Base-by-base conservation (phyloP, 1,140 invertebrate species). In the Dermatophagoides farinae region DNA sequence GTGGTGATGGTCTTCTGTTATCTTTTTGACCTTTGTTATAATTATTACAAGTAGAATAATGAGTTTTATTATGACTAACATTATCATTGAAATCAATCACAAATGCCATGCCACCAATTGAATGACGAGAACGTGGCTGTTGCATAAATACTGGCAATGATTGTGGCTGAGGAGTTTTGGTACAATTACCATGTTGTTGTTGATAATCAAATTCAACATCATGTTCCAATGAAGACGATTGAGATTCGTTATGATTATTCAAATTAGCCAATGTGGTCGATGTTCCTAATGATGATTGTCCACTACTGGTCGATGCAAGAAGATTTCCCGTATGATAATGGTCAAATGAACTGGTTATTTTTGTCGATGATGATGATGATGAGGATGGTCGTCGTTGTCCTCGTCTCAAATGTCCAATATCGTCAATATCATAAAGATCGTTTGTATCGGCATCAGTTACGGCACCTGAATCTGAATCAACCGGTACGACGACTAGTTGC, bases 41-140 rank as follows among this genome's bases (percentile, higher is more conserved):
- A n/a, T n/a, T n/a, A n/a, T n/a, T n/a, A n/a, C n/a, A n/a, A n/a
- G 8, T 31, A 4, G 31, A 31, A 31, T 31, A 31, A 4, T 31
- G 31, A 8, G 31, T 4, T 31, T 31, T 31, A 4, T 31, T 8
- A 31, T 31, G 8, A 20, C 39, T 44, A 6, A 39, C 53, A 44
- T 40, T 23, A n/a, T 55, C 16, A 23, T 55, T 14, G 39, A 55
- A 55, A 23, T 55, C 14, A 31, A 55, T 55, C 38, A 55, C 53
- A 55, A 55, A 55, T 20, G 53, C 53, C 53, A 55, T 55, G 5
- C 53, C 53, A 25, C 53, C 53, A 38, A 55, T 40, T 14, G 53
- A 14, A 38, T 20, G 50, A 1, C 18, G 11, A 12, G 41, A 43
- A 16, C n/a, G 41, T 43, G 12, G 23, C n/a, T 50, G 31, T 31